phyloP scores from a whole-genome alignment of 2,113 vertebrate species.

The Tetrao urogallus region DNA sequence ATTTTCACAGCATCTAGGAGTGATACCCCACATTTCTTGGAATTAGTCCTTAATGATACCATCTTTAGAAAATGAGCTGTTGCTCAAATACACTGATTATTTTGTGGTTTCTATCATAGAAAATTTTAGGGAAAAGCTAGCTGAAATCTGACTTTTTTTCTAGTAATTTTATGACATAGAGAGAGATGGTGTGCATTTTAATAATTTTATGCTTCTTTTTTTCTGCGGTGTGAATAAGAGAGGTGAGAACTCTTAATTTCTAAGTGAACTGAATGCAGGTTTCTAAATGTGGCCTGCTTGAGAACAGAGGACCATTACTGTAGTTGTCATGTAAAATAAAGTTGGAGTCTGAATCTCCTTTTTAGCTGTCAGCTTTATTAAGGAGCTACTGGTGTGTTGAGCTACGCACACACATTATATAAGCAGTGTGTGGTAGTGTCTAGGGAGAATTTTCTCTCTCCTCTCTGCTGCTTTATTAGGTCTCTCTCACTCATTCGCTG shows the following conservation, averaged over 20 bases:
- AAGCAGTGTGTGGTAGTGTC: conserved; percentile 71
- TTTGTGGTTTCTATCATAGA: conserved; percentile 54
- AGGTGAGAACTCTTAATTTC: conserved; percentile 51
- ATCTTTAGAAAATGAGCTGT: conserved; percentile 66
- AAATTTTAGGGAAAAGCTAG: conserved; percentile 21
- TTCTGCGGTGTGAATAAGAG: background rate
- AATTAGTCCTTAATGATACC: conserved; percentile 62
- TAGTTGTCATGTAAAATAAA: conserved; percentile 86
- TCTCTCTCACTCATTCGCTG: conserved; percentile 44
- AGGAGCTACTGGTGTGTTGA: conserved; percentile 78
- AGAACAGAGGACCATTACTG: conserved; percentile 77
- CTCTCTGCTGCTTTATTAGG: conserved; percentile 61
- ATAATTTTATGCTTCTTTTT: conserved; percentile 8
- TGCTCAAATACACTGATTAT: conserved; percentile 52
- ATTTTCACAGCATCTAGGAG: conserved; percentile 54
- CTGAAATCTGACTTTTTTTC: background rate
- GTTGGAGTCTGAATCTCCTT: conserved; percentile 75
- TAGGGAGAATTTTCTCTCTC: conserved; percentile 75
- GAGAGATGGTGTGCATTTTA: background rate
- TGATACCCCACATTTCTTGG: conserved; percentile 50
- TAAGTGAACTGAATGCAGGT: conserved; percentile 28
- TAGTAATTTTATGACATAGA: conserved; percentile 17
- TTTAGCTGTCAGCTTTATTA: conserved; percentile 84
- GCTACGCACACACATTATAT: conserved; percentile 79
- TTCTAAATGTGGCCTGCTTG: conserved; percentile 53